Conservation (phyloP, 1,140 invertebrate species). For the Heliconius himera region DNA sequence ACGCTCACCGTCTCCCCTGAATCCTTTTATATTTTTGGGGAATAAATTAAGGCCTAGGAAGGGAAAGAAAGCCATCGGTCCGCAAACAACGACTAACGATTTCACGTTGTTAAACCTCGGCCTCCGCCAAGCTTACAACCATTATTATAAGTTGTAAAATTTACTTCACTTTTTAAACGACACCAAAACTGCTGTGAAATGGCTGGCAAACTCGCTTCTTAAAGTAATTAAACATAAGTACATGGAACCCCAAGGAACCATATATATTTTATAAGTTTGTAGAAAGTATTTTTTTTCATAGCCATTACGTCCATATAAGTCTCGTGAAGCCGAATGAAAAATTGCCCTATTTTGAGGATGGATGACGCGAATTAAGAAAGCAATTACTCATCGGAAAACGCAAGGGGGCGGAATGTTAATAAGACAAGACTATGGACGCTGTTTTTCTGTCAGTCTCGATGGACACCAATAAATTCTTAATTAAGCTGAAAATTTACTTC, state of each 20-base stretch:
- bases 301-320: constrained; percentile 54
- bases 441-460: constrained; percentile 71
- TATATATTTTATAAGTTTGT: constrained; percentile 13
- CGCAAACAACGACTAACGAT: constrained; percentile 71
- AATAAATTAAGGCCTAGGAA: constrained; percentile 76
- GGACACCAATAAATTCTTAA: constrained; percentile 65
- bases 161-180: constrained; percentile 46
- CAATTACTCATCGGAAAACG: constrained; percentile 79
- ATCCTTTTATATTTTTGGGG: constrained; percentile 79
- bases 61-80: constrained; percentile 62
- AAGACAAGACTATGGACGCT: constrained; percentile 69
- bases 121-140: constrained; percentile 56
- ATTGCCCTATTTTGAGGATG: constrained; percentile 80
- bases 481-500: constrained; percentile 55
- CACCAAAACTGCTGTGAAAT: constrained; percentile 39
- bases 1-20: constrained; percentile 65
- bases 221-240: constrained; percentile 22
- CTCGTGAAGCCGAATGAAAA: constrained; percentile 71
- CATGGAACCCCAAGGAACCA: constrained; percentile 9
- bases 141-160: constrained; percentile 58
- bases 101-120: constrained; percentile 61
- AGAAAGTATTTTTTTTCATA: constrained; percentile 32
- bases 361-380: constrained; percentile 80
- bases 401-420: constrained; percentile 77
- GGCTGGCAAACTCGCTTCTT: constrained; percentile 13